These are phyloP conservation scores for Aleiodes leptofemur DNA, from an alignment of 2,888 invertebrate genomes.

Conservation along the genomic window DNA sequence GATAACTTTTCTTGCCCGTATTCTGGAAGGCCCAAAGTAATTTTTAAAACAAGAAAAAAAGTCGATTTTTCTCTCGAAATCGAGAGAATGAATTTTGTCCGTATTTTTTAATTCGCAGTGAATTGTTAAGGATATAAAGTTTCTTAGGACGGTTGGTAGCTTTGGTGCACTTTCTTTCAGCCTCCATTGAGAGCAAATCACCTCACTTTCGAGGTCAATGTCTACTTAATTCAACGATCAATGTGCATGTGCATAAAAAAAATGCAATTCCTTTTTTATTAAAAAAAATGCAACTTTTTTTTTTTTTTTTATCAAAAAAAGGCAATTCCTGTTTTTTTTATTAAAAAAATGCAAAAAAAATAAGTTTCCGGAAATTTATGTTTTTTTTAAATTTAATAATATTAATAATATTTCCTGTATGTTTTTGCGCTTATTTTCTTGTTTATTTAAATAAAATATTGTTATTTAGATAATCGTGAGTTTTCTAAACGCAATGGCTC, in stretches of 20 bases:
- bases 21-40: too few relatives aligned
- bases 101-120: background rate
- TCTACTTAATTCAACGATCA: conserved; percentile 53
- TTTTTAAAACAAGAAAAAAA: background rate
- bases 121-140: conserved; percentile 9
- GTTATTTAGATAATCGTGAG: background rate
- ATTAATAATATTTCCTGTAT: background rate
- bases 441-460: background rate
- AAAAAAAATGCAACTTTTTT: too few relatives aligned
- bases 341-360: background rate
- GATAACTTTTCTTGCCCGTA: too few relatives aligned
- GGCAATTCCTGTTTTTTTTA: background rate
- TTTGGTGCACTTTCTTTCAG: conserved; percentile 38
- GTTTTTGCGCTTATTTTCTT: background rate
- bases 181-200: conserved; percentile 52
- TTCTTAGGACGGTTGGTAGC: conserved; percentile 14
- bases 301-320: too few relatives aligned
- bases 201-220: conserved; percentile 71
- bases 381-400: background rate
- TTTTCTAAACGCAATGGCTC: too few relatives aligned
- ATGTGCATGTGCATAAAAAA: conserved; percentile 9
- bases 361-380: background rate
- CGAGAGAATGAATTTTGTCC: too few relatives aligned
- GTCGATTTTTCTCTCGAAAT: too few relatives aligned
- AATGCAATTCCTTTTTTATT: conserved; percentile 1